Evolutionary conservation across 2,888 invertebrate genomes (phyloP).

Genomic region (Acheta domesticus): DNA sequence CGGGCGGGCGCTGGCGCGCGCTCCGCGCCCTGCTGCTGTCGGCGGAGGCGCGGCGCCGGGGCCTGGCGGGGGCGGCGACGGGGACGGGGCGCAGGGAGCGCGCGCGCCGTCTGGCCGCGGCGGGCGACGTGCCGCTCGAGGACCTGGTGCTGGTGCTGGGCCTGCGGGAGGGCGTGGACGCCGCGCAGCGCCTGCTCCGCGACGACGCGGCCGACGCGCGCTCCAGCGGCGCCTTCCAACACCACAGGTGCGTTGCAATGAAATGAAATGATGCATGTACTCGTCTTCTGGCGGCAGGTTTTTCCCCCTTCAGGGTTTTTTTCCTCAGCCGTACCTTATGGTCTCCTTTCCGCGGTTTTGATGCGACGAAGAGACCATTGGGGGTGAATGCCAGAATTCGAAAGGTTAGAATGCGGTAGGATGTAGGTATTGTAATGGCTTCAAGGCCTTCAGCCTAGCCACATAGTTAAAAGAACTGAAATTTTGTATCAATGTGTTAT

Average conservation of each 20-base stretch:
- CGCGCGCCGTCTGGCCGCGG: not conserved
- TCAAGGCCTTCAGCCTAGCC: no score
- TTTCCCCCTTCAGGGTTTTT: no score
- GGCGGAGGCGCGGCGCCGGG: not conserved
- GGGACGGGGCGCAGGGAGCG: not conserved
- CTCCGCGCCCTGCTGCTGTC: not conserved
- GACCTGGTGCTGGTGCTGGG: not conserved
- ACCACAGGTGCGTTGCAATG: not conserved
- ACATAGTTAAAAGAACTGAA: no score
- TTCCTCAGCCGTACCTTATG: no score
- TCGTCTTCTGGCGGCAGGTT: no score
- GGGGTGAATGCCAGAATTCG: no score
- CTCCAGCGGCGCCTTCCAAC: not conserved
- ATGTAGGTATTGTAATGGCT: no score
- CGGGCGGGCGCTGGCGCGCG: not conserved
- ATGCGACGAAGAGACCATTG: no score
- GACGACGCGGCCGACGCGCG: not conserved
- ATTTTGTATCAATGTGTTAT: no score
- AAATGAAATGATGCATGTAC: no score
- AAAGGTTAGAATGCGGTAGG: no score
- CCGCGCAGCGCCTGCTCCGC: not conserved
- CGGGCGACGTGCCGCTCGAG: not conserved
- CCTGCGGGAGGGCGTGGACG: not conserved
- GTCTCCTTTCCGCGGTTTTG: no score
- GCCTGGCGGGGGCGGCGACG: not conserved